Conservation (phyloP, 2,888 invertebrate genomes). For the Amblyjoppa fuscipennis region DNA sequence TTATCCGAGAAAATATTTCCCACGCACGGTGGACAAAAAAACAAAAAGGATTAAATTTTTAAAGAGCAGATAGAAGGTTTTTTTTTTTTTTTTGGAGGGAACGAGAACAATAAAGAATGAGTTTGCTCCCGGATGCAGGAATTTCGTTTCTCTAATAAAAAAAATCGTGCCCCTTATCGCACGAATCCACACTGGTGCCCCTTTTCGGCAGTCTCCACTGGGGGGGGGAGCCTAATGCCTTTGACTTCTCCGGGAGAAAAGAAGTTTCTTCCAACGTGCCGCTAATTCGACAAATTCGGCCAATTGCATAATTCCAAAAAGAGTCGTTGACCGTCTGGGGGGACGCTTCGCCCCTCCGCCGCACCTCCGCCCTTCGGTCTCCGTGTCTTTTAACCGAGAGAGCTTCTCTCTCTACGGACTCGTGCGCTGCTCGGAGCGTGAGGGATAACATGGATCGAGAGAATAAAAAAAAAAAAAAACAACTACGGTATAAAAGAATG, state of each 20-base stretch:
- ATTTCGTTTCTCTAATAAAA: constrained; percentile 55
- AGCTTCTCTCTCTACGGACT: constrained; percentile 12
- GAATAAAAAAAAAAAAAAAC: constrained; percentile 8
- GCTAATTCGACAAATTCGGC: constrained; percentile 83
- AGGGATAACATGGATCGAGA: constrained; percentile 24
- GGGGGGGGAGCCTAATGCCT: constrained; percentile 39
- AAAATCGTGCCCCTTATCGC: constrained; percentile 62
- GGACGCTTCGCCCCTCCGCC: constrained; percentile 42
- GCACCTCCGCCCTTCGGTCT: constrained; percentile 36
- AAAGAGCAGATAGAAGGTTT: background rate
- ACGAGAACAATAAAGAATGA: constrained; percentile 36
- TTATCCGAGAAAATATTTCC: background rate
- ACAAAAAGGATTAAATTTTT: background rate
- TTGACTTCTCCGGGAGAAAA: constrained; percentile 37
- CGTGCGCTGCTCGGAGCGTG: constrained; percentile 42
- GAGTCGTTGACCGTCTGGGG: constrained; percentile 71
- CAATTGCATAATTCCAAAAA: constrained; percentile 83
- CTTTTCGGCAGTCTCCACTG: constrained; percentile 55
- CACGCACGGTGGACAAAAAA: background rate
- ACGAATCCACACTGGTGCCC: constrained; percentile 45
- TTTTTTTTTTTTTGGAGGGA: background rate
- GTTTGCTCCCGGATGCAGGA: constrained; percentile 53
- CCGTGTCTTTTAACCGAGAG: constrained; percentile 39
- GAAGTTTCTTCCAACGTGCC: constrained; percentile 66
- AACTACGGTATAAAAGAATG: constrained; percentile 3